Conservation (phyloP, 2,797 vertebrate genomes). For the Poliocrania exsul region DNA sequence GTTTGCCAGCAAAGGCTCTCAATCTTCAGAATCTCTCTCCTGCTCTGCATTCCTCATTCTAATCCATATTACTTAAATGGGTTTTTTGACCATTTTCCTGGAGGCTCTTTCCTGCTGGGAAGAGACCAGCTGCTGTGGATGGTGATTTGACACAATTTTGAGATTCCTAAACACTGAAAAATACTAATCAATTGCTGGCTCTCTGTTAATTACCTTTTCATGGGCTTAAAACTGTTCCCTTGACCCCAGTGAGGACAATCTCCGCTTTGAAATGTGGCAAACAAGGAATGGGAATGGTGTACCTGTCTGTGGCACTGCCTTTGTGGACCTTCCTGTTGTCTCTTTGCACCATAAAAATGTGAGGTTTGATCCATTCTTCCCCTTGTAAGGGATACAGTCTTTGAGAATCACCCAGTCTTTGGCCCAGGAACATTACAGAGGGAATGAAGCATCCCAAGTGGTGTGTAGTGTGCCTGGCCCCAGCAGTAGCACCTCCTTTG, state of each 20-base stretch:
- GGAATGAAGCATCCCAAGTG: not conserved
- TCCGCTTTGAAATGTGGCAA: not conserved
- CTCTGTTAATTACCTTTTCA: not conserved
- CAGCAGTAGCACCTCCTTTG: not conserved
- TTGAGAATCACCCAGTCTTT: not conserved
- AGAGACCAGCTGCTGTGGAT: not conserved
- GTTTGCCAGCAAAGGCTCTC: not conserved
- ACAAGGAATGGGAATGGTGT: not conserved
- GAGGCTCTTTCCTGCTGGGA: not conserved
- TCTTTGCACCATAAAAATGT: not conserved
- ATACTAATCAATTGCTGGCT: not conserved
- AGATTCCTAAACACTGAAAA: not conserved
- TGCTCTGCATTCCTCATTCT: not conserved
- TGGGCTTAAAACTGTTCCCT: not conserved
- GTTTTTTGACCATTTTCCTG: not conserved
- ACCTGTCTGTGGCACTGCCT: not conserved
- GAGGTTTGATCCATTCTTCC: not conserved
- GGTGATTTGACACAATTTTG: not conserved
- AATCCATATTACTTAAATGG: constrained; percentile 2
- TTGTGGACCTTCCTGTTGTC: not conserved
- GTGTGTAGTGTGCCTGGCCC: not conserved
- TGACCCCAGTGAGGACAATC: not conserved
- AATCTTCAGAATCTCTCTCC: not conserved
- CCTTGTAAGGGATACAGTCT: not conserved
- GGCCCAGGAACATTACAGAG: not conserved